phyloP scores from a whole-genome alignment of 1,140 invertebrate genomes.

The Drosophila parvula region DNA sequence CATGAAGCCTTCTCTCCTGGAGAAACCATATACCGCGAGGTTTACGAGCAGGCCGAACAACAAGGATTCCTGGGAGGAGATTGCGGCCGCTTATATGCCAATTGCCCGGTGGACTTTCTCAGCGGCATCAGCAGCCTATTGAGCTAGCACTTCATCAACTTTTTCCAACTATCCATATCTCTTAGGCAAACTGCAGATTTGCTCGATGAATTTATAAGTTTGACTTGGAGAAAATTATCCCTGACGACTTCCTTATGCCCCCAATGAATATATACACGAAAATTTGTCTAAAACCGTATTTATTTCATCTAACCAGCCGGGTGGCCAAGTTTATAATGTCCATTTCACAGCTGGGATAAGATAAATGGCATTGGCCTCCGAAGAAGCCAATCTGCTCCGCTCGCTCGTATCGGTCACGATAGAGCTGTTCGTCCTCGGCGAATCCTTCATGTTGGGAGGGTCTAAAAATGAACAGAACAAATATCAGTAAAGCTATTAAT shows the following conservation, averaged over 20 bases:
- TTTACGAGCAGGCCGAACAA: constrained; percentile 70
- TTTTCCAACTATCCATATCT: neutral
- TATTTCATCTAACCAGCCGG: constrained; percentile 71
- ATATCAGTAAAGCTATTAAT: neutral
- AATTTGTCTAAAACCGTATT: constrained; percentile 11
- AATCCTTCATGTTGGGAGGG: constrained; percentile 80
- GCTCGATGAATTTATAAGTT: neutral
- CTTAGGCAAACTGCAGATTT: neutral
- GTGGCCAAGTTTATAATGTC: constrained; percentile 65
- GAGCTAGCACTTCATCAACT: constrained; percentile 14
- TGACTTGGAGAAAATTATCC: neutral
- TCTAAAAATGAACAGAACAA: constrained; percentile 27
- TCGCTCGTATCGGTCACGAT: constrained; percentile 67
- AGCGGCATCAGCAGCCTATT: constrained; percentile 60
- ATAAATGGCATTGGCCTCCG: constrained; percentile 61
- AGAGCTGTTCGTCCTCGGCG: constrained; percentile 48
- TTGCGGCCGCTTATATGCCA: constrained; percentile 59
- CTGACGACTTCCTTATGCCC: neutral
- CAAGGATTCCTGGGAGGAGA: constrained; percentile 61
- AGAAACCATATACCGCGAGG: constrained; percentile 57
- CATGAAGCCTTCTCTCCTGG: constrained; percentile 68
- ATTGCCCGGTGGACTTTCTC: constrained; percentile 65
- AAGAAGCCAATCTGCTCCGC: constrained; percentile 73
- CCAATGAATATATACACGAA: constrained; percentile 15
- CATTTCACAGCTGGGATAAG: constrained; percentile 67